These are phyloP conservation scores for Eospalax fontanierii DNA, from an alignment of 2,797 vertebrate species.

Conservation along the genomic window DNA sequence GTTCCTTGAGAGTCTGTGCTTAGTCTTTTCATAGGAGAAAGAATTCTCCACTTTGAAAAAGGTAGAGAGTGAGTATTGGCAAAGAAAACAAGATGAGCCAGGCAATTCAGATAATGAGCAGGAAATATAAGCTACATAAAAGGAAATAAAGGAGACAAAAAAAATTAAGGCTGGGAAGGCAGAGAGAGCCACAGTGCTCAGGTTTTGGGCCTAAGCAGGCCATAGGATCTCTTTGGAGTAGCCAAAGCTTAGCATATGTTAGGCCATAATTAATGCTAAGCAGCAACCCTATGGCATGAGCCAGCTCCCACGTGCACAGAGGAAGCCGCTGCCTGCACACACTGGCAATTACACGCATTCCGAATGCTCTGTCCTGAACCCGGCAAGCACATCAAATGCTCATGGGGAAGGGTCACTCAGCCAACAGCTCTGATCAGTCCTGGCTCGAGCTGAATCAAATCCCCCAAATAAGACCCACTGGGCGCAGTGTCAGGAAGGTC, in stretches of 20 bases:
- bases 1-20: neutral
- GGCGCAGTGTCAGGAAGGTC: constrained; percentile 83
- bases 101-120: neutral
- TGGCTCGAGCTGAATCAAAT: constrained; percentile 81
- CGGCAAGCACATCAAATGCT: constrained; percentile 71
- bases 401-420: constrained; percentile 50
- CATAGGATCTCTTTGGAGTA: neutral
- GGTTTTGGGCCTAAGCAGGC: neutral
- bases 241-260: constrained; percentile 33
- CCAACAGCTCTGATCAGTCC: constrained; percentile 73
- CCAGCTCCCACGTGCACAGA: constrained; percentile 50
- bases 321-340: constrained; percentile 53
- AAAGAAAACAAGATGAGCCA: neutral
- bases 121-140: neutral
- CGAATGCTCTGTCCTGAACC: constrained; percentile 53
- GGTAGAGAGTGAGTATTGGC: neutral
- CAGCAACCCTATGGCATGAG: constrained; percentile 4
- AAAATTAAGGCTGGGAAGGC: neutral
- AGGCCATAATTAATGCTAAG: constrained; percentile 48
- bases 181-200: neutral
- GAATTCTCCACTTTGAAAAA: neutral
- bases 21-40: neutral
- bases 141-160: neutral
- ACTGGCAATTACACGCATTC: constrained; percentile 74
- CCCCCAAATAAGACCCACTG: constrained; percentile 78